Base-by-base conservation (phyloP, 2,888 invertebrate species). In the Drosophila sordidula region DNA sequence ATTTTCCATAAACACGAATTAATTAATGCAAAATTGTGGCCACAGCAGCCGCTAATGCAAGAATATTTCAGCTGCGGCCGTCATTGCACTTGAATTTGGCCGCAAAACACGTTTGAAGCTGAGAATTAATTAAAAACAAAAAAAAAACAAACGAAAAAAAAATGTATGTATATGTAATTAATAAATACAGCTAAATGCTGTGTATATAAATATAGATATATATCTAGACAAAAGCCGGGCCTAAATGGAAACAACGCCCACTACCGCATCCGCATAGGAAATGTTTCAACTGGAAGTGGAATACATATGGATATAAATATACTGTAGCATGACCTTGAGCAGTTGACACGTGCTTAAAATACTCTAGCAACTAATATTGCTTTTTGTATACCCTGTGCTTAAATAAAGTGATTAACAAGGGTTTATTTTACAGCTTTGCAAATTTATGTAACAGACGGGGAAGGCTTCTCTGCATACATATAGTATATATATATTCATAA, bases 61-160 rank as follows among this genome's bases (percentile, higher is more conserved):
- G 83, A 86, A 82, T 71, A 62, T 62, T 29, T 47, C 49, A 42
- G 42, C 18, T 58, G 16, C 47, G 47, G 56, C 59, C 80, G 81
- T 66, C 74, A 87, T 84, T 89, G 85, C 76, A 76, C 80, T 76
- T 88, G 76, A 79, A 71, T 52, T 76, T 65, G 38, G 16, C 16
- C 29, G 47, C 18, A 54, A 54, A 59, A 65, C 65, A 6, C 12
- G 56, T 63, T 46, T 57, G 1, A 32, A 32, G n/a, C 36, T 32
- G 34, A 45, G 42, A 59, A 55, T 39, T 39, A 25, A 36, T 14
- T 26, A 2, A 14, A 64, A 11, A 47, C 8, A 4, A 26, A 34
- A 34, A 12, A 12, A 34, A 34, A 34, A 4, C 34, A 12, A 34
- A 12, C 34, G 0, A 26, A 8, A 18, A 18, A 18, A 18, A n/a